Percentiles rank a stretch among this genome's conserved stretches.
Evolutionary conservation across 2,888 invertebrate species (phyloP).

Genomic region (Rotaria socialis): DNA sequence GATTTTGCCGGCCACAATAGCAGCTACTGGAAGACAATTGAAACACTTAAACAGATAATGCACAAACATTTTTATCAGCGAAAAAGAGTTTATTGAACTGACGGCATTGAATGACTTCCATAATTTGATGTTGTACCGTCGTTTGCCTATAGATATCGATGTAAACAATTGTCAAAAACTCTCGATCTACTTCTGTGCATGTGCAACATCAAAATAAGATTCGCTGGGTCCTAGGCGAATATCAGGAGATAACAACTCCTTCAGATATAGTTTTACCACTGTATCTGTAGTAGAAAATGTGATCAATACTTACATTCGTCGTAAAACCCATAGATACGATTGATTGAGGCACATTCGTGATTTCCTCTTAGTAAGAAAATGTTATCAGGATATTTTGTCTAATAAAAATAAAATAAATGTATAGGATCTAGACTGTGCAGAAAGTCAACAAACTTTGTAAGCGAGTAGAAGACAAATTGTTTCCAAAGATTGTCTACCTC

Average conservation of each 20-base stretch:
- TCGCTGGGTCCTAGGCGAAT: too few species aligned
- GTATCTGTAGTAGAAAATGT: background rate
- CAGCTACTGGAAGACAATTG: background rate
- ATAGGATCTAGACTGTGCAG: background rate
- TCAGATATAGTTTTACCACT: background rate
- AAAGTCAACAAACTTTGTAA: background rate
- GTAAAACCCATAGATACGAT: slow-evolving; percentile 25
- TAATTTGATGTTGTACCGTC: slow-evolving; percentile 19
- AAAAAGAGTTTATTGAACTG: background rate
- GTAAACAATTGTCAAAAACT: background rate
- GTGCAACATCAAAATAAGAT: background rate
- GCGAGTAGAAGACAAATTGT: slow-evolving; percentile 14
- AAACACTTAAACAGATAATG: background rate
- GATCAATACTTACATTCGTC: slow-evolving; percentile 2
- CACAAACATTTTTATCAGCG: background rate
- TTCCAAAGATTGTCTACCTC: slow-evolving; percentile 10
- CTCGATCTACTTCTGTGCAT: background rate
- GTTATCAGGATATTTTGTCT: slow-evolving; percentile 27
- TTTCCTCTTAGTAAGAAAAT: slow-evolving; percentile 13
- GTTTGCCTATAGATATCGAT: background rate
- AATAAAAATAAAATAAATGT: background rate
- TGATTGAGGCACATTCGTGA: background rate
- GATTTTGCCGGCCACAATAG: background rate
- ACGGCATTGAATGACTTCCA: slow-evolving; percentile 1
- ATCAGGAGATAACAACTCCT: background rate